These are phyloP conservation scores for Ceyx cyanopectus DNA, from an alignment of 2,113 vertebrate genomes.

Conservation along the genomic window DNA sequence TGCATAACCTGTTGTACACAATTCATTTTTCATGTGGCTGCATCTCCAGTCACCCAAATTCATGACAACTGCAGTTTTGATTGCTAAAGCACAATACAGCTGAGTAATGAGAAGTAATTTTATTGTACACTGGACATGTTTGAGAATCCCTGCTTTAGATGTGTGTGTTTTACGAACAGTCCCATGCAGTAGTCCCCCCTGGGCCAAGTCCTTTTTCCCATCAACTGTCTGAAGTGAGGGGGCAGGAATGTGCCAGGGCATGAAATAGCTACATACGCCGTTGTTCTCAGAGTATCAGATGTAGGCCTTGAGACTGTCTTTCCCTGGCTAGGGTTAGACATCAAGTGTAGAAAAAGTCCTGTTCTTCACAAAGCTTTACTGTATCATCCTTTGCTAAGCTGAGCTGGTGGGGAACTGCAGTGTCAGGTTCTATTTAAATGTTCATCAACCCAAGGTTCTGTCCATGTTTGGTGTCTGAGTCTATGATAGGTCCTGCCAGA, in stretches of 20 bases:
- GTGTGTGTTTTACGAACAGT: background rate
- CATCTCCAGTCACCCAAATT: slow-evolving; percentile 35
- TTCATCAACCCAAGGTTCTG: background rate
- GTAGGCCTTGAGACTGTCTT: background rate
- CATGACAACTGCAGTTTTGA: slow-evolving; percentile 59
- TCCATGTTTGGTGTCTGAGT: background rate
- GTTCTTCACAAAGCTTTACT: background rate
- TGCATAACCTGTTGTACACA: background rate
- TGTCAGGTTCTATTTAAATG: background rate
- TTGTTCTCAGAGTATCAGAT: background rate
- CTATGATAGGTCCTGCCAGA: background rate
- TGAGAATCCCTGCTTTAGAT: slow-evolving; percentile 6
- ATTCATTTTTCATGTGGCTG: background rate
- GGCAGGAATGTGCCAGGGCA: background rate
- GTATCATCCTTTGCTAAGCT: background rate
- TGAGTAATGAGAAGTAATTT: slow-evolving; percentile 51
- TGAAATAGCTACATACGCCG: background rate
- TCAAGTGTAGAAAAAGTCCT: background rate
- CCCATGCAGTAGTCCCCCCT: background rate
- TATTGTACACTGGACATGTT: slow-evolving; percentile 1
- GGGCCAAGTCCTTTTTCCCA: background rate
- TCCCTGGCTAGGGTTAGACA: background rate
- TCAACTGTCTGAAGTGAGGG: background rate
- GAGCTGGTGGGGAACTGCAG: rapidly evolving
- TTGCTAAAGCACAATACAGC: slow-evolving; percentile 46